These are phyloP conservation scores for Drosophila leonis DNA, from an alignment of 2,888 invertebrate species.

Conservation along the genomic window DNA sequence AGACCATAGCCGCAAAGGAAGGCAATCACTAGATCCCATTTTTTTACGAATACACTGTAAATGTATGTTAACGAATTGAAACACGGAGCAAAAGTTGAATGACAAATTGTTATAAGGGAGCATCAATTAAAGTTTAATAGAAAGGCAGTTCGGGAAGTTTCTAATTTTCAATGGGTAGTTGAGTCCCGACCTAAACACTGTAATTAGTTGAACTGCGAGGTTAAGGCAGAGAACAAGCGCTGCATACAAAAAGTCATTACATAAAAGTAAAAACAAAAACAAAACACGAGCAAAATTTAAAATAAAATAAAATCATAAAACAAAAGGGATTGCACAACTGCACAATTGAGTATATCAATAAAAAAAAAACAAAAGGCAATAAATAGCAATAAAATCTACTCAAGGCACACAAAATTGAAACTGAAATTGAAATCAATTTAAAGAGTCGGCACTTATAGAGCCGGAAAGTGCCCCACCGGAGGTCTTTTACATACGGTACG, in stretches of 20 bases:
- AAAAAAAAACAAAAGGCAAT: constrained; percentile 24
- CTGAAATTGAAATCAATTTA: constrained; percentile 68
- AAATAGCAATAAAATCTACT: constrained; percentile 33
- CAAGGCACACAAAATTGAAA: constrained; percentile 33
- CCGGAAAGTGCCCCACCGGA: constrained; percentile 4
- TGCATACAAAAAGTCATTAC: constrained; percentile 42
- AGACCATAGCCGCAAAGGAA: too few relatives aligned
- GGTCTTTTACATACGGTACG: constrained; percentile 86
- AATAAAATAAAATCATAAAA: constrained; percentile 37
- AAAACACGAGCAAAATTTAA: constrained; percentile 38
- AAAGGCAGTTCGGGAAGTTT: background rate
- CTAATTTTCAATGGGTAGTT: constrained; percentile 11
- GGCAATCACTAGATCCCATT: too few relatives aligned
- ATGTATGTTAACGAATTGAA: background rate
- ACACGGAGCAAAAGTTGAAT: background rate
- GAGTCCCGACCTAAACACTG: constrained; percentile 40
- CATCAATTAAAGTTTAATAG: constrained; percentile 51
- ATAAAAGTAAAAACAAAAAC: background rate
- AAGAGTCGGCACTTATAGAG: background rate
- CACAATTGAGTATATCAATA: constrained; percentile 16
- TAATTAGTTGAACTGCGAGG: constrained; percentile 43
- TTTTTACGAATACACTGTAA: too few relatives aligned
- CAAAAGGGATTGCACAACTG: constrained; percentile 19
- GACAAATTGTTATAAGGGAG: constrained; percentile 52
- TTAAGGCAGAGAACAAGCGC: constrained; percentile 32